A percentile compares a stretch with the other conserved stretches of the same genome.
phyloP scores from a whole-genome alignment of 2,888 invertebrate genomes.

The Nephrotoma guestfalica region DNA sequence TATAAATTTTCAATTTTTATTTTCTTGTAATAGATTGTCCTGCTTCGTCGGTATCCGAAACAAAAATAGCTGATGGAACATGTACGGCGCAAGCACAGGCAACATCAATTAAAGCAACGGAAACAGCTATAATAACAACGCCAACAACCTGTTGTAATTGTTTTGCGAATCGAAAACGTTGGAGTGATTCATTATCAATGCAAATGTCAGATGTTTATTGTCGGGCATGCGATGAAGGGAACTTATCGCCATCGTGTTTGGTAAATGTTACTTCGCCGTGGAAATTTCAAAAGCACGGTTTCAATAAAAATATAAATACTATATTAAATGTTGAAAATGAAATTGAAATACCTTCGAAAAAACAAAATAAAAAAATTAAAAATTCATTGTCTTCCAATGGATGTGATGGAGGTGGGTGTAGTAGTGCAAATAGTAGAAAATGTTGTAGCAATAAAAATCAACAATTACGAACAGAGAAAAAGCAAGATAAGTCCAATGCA shows the following conservation, averaged over 20 bases:
- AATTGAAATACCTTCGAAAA: slow-evolving; percentile 21
- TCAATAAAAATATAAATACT: slow-evolving; percentile 24
- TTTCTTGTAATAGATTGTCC: slow-evolving; percentile 29
- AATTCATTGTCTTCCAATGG: slow-evolving; percentile 10
- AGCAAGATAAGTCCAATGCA: slow-evolving; percentile 15
- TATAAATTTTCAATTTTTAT: neutral
- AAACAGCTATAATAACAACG: slow-evolving; percentile 10
- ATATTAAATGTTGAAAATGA: slow-evolving; percentile 30
- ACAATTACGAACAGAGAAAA: slow-evolving; percentile 10
- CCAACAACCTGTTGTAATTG: slow-evolving; percentile 27
- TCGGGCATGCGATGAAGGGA: slow-evolving; percentile 28
- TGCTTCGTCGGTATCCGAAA: slow-evolving; percentile 34
- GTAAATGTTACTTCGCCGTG: slow-evolving; percentile 28
- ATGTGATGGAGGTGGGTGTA: neutral
- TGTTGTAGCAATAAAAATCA: slow-evolving; percentile 5
- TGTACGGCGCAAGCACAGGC: neutral
- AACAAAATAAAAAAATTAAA: slow-evolving; percentile 17
- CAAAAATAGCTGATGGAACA: slow-evolving; percentile 20
- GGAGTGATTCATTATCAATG: slow-evolving; percentile 25
- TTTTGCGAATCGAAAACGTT: slow-evolving; percentile 24
- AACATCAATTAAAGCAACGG: slow-evolving; percentile 13
- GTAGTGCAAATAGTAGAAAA: slow-evolving; percentile 11
- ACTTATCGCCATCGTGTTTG: slow-evolving; percentile 37
- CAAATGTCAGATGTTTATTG: slow-evolving; percentile 46
- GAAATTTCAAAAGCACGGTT: slow-evolving; percentile 16